Base-by-base conservation (phyloP, 2,113 vertebrate species). In the Pimephales promelas region DNA sequence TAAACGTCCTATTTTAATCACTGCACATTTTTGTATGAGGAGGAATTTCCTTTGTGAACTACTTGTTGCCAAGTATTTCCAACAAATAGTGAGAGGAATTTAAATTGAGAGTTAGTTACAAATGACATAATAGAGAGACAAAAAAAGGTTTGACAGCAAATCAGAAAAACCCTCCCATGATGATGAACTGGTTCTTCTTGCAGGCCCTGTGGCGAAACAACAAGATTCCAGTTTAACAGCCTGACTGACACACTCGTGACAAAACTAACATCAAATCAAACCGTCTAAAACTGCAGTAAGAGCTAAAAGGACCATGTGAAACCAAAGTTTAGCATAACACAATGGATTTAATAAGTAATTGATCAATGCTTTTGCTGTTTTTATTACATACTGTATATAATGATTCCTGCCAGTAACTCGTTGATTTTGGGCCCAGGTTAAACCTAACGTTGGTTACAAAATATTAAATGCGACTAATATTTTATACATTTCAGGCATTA, bases 131-230 rank as follows among this genome's bases (percentile, higher is more conserved):
- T 31, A 68, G 31, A 36, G 7, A 68, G 9, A 18, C 5, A 18
- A 13, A 28, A 59, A 49, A 36, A 0, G 9, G 11, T 36, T n/a
- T 24, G 40, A 54, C 56, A 49, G 76, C 77, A 84, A 83, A 88
- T 70, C 86, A 78, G 80, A 79, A 34, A 82, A 59, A 82, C 56
- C 57, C 28, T 87, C 73, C 82, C 72, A 31, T 16, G 47, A 87
- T 72, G 59, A 93, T 72, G 59, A 93, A 94, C 93, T 89, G 91
- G 94, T 94, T 94, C 83, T 89, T 89, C 92, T 86, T 89, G 92
- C 88, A 85, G 79, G 83, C 80, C 90, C 88, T 62, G 87, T 87
- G 45, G 59, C 61, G 49, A 82, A 74, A 66, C 61, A 61, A 86
- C 89, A 20, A 20, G 86, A 90, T 91, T 89, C 88, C 89, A 79